Percentiles rank a stretch among this genome's conserved stretches.
phyloP scores from a whole-genome alignment of 2,888 invertebrate genomes.

The Apantesis nais region DNA sequence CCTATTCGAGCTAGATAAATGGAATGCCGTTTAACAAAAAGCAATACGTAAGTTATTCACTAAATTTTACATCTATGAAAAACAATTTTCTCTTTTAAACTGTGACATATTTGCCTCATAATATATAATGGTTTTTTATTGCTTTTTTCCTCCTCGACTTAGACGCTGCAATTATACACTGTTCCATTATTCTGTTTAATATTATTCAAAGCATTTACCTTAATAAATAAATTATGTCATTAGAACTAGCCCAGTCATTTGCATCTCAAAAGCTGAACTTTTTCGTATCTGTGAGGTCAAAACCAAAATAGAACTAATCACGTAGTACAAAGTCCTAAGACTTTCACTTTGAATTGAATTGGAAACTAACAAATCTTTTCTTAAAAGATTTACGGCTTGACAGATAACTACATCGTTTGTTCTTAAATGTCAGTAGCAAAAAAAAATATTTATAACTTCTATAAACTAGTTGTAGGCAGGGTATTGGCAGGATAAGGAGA shows the following conservation, averaged over 20 bases:
- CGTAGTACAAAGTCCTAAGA: constrained; percentile 35
- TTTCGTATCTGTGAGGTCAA: constrained; percentile 43
- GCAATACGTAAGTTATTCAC: constrained; percentile 32
- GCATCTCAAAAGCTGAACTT: constrained; percentile 61
- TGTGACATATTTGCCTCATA: constrained; percentile 8
- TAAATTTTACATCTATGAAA: constrained; percentile 19
- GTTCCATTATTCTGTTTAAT: constrained; percentile 40
- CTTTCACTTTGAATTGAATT: background rate
- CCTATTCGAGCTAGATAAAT: constrained; percentile 61
- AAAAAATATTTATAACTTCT: background rate
- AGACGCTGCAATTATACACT: constrained; percentile 2
- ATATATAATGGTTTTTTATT: constrained; percentile 40
- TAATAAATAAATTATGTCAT: constrained; percentile 39
- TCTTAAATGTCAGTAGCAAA: background rate
- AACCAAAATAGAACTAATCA: constrained; percentile 66
- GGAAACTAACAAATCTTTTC: background rate
- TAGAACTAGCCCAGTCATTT: constrained; percentile 51
- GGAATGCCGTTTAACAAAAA: constrained; percentile 36
- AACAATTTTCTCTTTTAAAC: constrained; percentile 17
- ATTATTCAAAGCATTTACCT: constrained; percentile 29
- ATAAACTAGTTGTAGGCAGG: background rate
- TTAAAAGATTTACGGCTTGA: background rate
- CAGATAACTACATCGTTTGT: background rate
- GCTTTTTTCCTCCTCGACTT: background rate
- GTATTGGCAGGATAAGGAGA: background rate